Percentiles rank a stretch among this genome's conserved stretches.
phyloP scores from a whole-genome alignment of 2,113 vertebrate species.

The Crotalus helleri region DNA sequence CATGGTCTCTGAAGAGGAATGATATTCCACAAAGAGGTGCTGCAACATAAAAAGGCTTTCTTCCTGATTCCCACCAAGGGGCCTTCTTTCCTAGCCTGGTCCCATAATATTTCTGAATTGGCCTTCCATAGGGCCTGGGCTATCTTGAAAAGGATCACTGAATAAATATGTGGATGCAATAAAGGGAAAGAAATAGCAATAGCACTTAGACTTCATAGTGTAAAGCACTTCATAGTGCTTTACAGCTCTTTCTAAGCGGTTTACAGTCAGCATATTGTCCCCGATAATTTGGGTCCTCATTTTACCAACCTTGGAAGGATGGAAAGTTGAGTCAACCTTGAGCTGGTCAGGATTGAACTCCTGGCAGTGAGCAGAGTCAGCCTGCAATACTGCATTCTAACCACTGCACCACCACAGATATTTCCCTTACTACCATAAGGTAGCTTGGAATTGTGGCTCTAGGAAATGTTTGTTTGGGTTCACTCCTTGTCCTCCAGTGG shows the following conservation, averaged over 20 bases:
- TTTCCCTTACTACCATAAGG: background rate
- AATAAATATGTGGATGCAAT: background rate
- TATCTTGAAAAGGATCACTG: background rate
- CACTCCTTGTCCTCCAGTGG: background rate
- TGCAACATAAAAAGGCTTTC: background rate
- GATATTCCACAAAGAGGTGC: background rate
- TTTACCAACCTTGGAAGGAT: background rate
- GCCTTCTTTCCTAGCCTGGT: background rate
- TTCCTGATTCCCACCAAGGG: background rate
- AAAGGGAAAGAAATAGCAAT: background rate
- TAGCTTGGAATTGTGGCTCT: background rate
- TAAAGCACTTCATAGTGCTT: background rate
- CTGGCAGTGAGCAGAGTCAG: background rate
- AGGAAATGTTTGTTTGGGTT: background rate
- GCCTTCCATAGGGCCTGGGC: background rate
- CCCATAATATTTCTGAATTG: background rate
- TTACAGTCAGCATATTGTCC: background rate
- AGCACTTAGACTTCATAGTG: background rate
- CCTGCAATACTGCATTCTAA: background rate
- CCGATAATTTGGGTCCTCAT: background rate
- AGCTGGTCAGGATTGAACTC: background rate
- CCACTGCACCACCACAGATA: background rate
- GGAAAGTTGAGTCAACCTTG: background rate
- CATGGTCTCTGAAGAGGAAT: background rate
- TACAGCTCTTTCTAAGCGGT: background rate